phyloP scores from a whole-genome alignment of 23 tunicate genomes.

The Halocynthia roretzi region DNA sequence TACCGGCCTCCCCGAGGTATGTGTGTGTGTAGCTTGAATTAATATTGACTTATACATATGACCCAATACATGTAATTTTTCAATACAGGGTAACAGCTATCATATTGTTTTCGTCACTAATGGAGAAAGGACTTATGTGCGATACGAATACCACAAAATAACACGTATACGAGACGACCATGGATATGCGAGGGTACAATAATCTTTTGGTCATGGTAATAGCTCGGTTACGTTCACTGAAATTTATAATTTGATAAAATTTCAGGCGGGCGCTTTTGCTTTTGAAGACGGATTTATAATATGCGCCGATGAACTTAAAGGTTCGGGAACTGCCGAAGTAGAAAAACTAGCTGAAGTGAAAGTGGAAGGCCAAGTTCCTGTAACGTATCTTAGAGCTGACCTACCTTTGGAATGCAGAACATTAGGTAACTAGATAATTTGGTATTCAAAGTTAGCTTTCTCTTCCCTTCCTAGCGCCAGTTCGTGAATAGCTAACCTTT shows the following conservation, averaged over 20 bases:
- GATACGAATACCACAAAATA: conserved; percentile 14
- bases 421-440: conserved; percentile 22
- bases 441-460: not conserved
- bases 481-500: too few relatives aligned
- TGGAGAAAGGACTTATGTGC: conserved; percentile 14
- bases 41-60: too few relatives aligned
- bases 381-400: conserved; percentile 27
- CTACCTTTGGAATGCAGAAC: conserved; percentile 42
- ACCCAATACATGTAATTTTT: not conserved
- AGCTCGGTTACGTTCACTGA: not conserved
- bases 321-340: conserved; percentile 29
- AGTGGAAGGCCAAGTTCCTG: conserved; percentile 5
- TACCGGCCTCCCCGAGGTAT: too few relatives aligned
- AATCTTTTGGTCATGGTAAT: not conserved
- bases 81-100: conserved; percentile 6
- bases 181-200: conserved; percentile 24
- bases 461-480: too few relatives aligned
- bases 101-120: conserved; percentile 2
- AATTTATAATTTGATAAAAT: not conserved
- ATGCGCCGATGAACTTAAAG: conserved; percentile 34
- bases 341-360: not conserved
- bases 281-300: conserved; percentile 29
- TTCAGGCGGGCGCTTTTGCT: conserved; percentile 47
- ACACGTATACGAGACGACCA: conserved; percentile 2
- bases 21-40: too few relatives aligned